Percentiles rank a stretch among this genome's conserved stretches.
phyloP scores from a whole-genome alignment of 2,113 vertebrate species.

The Synodontis membranacea region DNA sequence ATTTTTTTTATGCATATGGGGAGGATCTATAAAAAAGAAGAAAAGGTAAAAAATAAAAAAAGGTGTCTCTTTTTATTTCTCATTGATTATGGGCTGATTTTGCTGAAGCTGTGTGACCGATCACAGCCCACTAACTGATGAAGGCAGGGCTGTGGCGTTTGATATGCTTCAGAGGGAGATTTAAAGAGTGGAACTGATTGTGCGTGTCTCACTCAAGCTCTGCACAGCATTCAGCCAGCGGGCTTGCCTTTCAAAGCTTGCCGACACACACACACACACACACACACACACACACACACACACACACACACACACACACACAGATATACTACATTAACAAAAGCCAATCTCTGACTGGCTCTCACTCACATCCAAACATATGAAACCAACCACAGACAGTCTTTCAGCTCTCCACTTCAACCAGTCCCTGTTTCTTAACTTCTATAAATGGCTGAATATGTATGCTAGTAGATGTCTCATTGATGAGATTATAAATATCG shows the following conservation, averaged over 20 bases:
- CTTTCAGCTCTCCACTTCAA: conserved; percentile 8
- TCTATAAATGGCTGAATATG: conserved; percentile 1
- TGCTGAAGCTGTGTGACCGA: conserved; percentile 75
- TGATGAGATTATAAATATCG: conserved; percentile 5
- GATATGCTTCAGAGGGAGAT: conserved; percentile 80
- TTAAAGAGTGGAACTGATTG: conserved; percentile 82
- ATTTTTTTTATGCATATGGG: neutral
- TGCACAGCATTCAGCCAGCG: conserved; percentile 78
- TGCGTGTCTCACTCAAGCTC: conserved; percentile 80
- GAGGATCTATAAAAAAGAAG: conserved; percentile 43
- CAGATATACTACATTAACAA: conserved; percentile 72
- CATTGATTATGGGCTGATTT: conserved; percentile 67
- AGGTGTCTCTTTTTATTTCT: conserved; percentile 69
- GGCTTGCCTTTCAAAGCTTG: conserved; percentile 80
- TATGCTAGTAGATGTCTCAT: neutral
- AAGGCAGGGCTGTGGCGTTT: conserved; percentile 79
- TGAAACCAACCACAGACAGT: conserved; percentile 7
- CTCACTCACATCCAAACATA: conserved; percentile 28
- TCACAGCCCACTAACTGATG: conserved; percentile 81
- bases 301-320: neutral
- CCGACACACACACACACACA: conserved; percentile 70
- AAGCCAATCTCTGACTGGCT: conserved; percentile 51
- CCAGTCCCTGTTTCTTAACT: neutral
- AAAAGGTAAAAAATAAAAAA: conserved; percentile 58
- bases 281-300: neutral